Conservation (phyloP, 1,140 invertebrate genomes). For the Neuroterus valhalla region DNA sequence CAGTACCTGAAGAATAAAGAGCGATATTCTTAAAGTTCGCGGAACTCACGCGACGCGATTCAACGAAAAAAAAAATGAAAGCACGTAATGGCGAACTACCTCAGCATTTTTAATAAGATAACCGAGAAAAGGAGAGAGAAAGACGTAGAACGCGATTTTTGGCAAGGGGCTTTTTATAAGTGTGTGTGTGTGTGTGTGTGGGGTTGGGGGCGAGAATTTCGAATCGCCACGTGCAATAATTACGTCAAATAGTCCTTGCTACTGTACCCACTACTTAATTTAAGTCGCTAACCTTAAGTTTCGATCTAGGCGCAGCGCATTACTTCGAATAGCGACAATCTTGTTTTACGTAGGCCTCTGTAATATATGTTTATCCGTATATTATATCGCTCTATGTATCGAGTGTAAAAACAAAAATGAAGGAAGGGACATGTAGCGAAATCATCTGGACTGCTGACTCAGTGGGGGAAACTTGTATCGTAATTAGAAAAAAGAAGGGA, state of each 20-base stretch:
- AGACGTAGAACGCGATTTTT: conserved; percentile 21
- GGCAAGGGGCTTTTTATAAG: not conserved
- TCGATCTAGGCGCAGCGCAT: conserved; percentile 23
- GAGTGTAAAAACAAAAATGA: not conserved
- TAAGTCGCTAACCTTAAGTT: conserved; percentile 34
- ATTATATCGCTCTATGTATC: no score
- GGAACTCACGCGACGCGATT: not conserved
- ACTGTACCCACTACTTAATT: conserved; percentile 48
- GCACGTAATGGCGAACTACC: conserved; percentile 45
- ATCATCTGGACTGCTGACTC: no score
- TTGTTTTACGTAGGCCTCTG: not conserved
- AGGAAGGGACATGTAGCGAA: not conserved
- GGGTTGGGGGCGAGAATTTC: conserved; percentile 39
- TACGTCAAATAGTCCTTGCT: conserved; percentile 41
- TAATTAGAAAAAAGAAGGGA: conserved; percentile 35
- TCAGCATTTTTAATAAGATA: conserved; percentile 40
- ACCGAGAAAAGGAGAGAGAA: conserved; percentile 25
- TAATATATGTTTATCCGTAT: not conserved
- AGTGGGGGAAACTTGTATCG: not conserved
- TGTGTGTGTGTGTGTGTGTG: conserved; percentile 41
- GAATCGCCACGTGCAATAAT: conserved; percentile 54
- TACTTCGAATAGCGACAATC: not conserved
- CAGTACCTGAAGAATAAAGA: conserved; percentile 52
- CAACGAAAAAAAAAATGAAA: conserved; percentile 22
- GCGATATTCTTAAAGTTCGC: conserved; percentile 15